Evolutionary conservation across 2,797 vertebrate genomes (phyloP), one percentile per base, ranked within the genome.

Genomic region (Premnoplex brunnescens): DNA sequence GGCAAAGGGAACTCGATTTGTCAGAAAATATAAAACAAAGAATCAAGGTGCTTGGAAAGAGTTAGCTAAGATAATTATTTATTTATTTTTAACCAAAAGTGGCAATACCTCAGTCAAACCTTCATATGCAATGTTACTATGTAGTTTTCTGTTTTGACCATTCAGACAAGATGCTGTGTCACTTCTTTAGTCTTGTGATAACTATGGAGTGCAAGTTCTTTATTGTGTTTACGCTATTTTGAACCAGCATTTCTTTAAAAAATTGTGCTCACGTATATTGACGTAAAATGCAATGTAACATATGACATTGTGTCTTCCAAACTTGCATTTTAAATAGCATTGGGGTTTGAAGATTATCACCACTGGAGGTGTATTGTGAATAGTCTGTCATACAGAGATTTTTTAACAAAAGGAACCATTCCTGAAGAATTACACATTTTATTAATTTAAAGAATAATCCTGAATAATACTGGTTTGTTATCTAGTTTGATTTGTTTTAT

Each of bases 321-420:
- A 66, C 4, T 32, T 43, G 6, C 2, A 30, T 49, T 89, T 89
- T 58, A 63, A 75, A 67, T 39, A 79, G 8, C 22, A 62, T 16
- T 51, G 52, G 13, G 10, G 20, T 64, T 44, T 16, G 6, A 68
- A 63, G 20, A 43, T 12, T 62, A 32, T 43, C 27, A 62, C 6
- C 14, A 58, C 5, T 44, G 43, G 63, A 83, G 7, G 2, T 34
- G 9, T 64, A 60, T 28, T 73, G 18, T 59, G 16, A 58, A 52
- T 81, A 66, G 7, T 12, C 24, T 75, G 12, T 55, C 73, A 24
- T 6, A 32, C 5, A 5, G 21, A 52, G 7, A 71, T 68, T 49
- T 48, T 26, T 41, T 0, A 0, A 3, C 43, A 51, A 66, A 12
- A 2, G 10, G 10, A 69, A 11, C 11, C 32, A 9, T 5, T 8